Conservation (phyloP, 2,797 vertebrate species). For the Paramormyrops hopkinsi region DNA sequence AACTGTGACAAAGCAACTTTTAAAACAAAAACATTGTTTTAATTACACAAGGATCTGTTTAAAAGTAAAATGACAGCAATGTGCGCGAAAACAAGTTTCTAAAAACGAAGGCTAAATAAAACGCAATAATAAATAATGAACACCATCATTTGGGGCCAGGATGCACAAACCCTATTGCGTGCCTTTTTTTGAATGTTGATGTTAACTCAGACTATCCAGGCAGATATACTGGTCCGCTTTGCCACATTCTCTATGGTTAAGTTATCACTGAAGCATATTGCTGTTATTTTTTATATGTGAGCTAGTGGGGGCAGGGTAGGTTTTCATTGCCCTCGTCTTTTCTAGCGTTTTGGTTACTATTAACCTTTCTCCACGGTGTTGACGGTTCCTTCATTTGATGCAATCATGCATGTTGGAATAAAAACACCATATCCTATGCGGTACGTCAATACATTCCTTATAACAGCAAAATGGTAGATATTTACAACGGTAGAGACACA, state of each 20-base stretch:
- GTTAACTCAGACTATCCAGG: neutral
- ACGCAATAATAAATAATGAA: neutral
- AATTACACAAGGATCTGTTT: neutral
- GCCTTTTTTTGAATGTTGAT: neutral
- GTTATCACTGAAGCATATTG: slow-evolving; percentile 11
- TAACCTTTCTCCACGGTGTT: neutral
- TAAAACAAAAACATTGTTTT: neutral
- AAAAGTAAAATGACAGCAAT: neutral
- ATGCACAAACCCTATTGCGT: neutral
- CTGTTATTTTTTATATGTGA: neutral
- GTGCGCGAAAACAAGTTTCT: neutral
- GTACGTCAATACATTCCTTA: neutral
- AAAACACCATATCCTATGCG: neutral
- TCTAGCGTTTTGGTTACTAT: slow-evolving; percentile 17
- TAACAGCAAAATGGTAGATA: neutral
- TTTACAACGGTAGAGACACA: neutral
- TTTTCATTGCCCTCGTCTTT: slow-evolving; percentile 19
- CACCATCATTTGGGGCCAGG: neutral
- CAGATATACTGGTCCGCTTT: neutral
- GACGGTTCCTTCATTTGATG: neutral
- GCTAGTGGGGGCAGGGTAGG: slow-evolving; percentile 24
- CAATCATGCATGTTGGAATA: neutral
- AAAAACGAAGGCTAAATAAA: neutral
- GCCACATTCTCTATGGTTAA: neutral
- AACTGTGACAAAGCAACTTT: neutral